Evolutionary conservation across 2,797 vertebrate species (phyloP), one percentile per base, ranked within the genome.

Genomic region (Pelobates cultripes): DNA sequence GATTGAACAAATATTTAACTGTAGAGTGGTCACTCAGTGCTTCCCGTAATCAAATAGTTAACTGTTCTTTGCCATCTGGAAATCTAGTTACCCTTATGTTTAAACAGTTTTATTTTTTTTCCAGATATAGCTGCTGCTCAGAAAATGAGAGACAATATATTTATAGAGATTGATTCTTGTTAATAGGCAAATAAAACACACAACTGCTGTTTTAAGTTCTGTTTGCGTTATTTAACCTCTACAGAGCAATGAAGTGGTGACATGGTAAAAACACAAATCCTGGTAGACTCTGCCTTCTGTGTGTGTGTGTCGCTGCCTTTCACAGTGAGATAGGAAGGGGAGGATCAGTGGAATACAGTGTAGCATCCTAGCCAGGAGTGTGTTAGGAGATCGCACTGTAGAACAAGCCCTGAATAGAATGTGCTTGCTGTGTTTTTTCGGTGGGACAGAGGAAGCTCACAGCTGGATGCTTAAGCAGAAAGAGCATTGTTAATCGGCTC

Each of bases 301-400:
- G 28, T 74, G 75, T 82, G 63, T 77, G 75, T 68, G 77, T 60
- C 40, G 43, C 51, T 70, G 51, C 72, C 70, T n/a, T 43, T 17
- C 73, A 76, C 72, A 66, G 82, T 76, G 57, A 84, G 72, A 75
- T 84, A 84, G 82, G 82, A 84, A 84, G 82, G 82, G 82, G 82
- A 79, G 82, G 82, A 84, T 79, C 82, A 76, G 77, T 60, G 28
- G n/a, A 57, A 80, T 79, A 55, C 73, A 84, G 57, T 67, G 82
- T 17, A 84, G 77, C 82, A 84, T 84, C 82, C 82, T 84, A 73
- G 43, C 73, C 82, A 84, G 82, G 66, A 77, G 77, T 72, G 82
- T 84, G 75, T 44, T 82, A 69, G 44, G n/a, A 82, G 80, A 77
- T 72, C 41, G 81, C 72, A 79, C 77, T 72, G n/a, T 79, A 76